phyloP scores from a whole-genome alignment of 2,113 vertebrate genomes.

The Datnioides undecimradiatus region DNA sequence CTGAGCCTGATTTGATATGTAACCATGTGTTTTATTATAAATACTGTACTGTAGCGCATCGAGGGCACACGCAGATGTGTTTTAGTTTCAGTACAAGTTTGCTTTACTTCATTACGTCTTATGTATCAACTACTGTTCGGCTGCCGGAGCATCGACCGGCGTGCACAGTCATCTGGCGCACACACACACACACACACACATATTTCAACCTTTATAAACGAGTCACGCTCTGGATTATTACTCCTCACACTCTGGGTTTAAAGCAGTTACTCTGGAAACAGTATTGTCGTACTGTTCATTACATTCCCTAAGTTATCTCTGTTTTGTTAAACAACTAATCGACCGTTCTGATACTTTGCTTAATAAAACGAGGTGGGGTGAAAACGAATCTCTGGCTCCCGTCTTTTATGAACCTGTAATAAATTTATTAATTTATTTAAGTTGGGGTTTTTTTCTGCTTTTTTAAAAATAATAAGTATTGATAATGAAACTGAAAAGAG shows the following conservation, averaged over 20 bases:
- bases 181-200: slow-evolving; percentile 6
- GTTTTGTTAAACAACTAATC: slow-evolving; percentile 66
- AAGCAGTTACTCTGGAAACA: slow-evolving; percentile 40
- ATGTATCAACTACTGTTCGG: slow-evolving; percentile 51
- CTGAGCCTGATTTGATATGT: slow-evolving; percentile 23
- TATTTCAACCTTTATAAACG: slow-evolving; percentile 35
- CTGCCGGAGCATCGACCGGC: slow-evolving; percentile 34
- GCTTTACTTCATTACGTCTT: slow-evolving; percentile 35
- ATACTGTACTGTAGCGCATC: slow-evolving; percentile 30
- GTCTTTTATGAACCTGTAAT: no score
- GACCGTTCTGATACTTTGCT: slow-evolving; percentile 75
- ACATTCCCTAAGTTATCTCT: slow-evolving; percentile 62
- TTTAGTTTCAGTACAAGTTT: slow-evolving; percentile 28
- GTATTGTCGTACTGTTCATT: slow-evolving; percentile 45
- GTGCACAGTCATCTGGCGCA: slow-evolving; percentile 28
- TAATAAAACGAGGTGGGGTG: slow-evolving; percentile 78
- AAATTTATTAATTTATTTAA: no score
- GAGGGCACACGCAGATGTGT: slow-evolving; percentile 35
- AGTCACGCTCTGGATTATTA: not conserved
- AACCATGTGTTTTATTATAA: slow-evolving; percentile 27
- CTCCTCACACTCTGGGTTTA: slow-evolving; percentile 38
- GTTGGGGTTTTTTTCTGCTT: no score
- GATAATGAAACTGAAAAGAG: no score
- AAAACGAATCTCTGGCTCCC: slow-evolving; percentile 2
- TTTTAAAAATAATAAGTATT: no score